Evolutionary conservation across 2,797 vertebrate species (phyloP).

Genomic region (Eospalax fontanierii): DNA sequence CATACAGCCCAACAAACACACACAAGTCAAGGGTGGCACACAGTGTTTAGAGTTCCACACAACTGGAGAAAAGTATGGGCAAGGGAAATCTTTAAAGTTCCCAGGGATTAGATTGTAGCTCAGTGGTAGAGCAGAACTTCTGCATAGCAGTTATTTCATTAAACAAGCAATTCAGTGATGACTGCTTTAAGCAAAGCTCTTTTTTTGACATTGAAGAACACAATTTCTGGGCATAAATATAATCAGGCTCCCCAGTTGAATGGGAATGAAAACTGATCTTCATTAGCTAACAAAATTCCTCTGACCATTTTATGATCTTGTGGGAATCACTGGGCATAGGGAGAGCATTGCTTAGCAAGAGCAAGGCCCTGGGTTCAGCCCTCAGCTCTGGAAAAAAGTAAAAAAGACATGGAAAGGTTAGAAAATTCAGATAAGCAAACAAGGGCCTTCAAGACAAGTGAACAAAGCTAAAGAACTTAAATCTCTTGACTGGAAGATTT

Average conservation of each 20-base stretch:
- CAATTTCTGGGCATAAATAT: background rate
- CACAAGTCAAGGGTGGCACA: background rate
- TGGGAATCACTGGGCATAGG: background rate
- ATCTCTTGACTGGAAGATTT: background rate
- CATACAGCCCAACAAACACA: too few species aligned
- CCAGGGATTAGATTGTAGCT: too few species aligned
- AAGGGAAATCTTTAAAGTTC: background rate
- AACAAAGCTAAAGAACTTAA: background rate
- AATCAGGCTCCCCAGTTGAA: background rate
- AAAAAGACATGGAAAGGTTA: too few species aligned
- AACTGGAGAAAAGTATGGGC: background rate
- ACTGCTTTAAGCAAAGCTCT: background rate
- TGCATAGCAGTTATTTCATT: background rate
- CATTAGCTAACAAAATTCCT: conserved; percentile 30
- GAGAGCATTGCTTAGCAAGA: too few species aligned
- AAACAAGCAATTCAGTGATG: background rate
- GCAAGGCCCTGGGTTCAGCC: too few species aligned
- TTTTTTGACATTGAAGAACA: background rate
- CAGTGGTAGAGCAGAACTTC: too few species aligned
- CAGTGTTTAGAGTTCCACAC: background rate
- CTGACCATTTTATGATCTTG: background rate
- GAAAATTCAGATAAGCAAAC: too few species aligned
- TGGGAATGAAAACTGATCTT: background rate
- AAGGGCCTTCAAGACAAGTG: background rate
- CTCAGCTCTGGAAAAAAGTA: too few species aligned